These are phyloP conservation scores for Caligus rogercresseyi DNA, from an alignment of 1,140 invertebrate species.

Conservation along the genomic window DNA sequence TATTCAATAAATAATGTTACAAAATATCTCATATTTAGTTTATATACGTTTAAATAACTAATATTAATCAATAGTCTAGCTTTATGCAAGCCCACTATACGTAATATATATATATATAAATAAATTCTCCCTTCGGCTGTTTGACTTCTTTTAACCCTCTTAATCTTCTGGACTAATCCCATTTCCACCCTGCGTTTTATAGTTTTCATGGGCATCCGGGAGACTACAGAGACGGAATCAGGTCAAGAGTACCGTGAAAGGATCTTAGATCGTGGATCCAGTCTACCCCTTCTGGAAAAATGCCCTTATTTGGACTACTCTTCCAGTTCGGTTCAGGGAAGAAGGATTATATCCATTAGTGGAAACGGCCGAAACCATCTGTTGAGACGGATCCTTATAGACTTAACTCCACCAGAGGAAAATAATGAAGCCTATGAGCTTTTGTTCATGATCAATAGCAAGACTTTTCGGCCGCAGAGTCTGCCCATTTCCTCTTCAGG, in stretches of 20 bases:
- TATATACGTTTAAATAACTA: too few species aligned
- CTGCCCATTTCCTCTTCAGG: background rate
- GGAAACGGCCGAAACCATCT: background rate
- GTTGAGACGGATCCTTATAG: background rate
- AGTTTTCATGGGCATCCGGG: too few species aligned
- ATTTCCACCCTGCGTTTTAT: too few species aligned
- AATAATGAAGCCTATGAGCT: background rate
- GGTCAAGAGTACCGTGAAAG: background rate
- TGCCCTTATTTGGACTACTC: background rate
- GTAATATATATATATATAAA: too few species aligned
- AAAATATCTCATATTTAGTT: too few species aligned
- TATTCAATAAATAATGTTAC: too few species aligned
- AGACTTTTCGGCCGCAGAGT: background rate
- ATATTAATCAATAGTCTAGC: too few species aligned
- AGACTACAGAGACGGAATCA: too few species aligned
- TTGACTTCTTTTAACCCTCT: too few species aligned
- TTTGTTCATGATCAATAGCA: background rate
- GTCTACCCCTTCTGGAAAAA: background rate
- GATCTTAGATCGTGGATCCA: background rate
- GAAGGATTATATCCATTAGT: background rate
- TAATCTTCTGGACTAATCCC: too few species aligned
- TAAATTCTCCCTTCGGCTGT: too few species aligned
- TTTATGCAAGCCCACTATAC: too few species aligned
- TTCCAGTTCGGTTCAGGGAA: background rate
- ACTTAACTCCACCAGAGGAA: background rate